Conservation (phyloP, 2,113 vertebrate genomes). For the Benitochromis conjunctus region DNA sequence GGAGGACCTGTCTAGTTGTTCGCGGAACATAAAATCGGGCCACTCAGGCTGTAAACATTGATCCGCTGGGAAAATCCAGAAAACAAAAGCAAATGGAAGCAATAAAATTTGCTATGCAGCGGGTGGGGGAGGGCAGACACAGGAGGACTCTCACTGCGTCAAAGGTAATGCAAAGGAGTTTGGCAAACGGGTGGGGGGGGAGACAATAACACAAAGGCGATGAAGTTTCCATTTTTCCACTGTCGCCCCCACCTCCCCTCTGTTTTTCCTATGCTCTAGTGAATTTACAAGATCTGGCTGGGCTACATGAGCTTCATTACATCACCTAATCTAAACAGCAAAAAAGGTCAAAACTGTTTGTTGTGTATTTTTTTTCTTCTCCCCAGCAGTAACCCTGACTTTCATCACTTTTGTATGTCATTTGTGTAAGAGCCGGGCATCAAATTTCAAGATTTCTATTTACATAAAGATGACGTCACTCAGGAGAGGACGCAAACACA, state of each 20-base stretch:
- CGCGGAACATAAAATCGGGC: slow-evolving; percentile 31
- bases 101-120: slow-evolving; percentile 28
- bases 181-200: background rate
- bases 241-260: background rate
- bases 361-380: background rate
- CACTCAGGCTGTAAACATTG: slow-evolving; percentile 50
- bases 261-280: background rate
- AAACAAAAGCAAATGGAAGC: slow-evolving; percentile 55
- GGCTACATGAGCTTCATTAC: background rate
- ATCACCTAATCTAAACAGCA: background rate
- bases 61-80: slow-evolving; percentile 40
- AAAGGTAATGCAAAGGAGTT: slow-evolving; percentile 19
- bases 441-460: background rate
- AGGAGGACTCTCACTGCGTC: background rate
- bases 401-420: background rate
- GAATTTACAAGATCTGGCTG: background rate
- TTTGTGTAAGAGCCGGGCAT: background rate
- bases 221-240: slow-evolving; percentile 8
- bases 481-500: background rate
- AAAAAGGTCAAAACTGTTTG: background rate
- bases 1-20: background rate
- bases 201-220: background rate
- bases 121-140: background rate
- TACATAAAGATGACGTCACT: slow-evolving; percentile 1
- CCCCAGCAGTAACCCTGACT: background rate